Conservation (phyloP, 2,113 vertebrate species). For the Microtus ochrogaster region DNA sequence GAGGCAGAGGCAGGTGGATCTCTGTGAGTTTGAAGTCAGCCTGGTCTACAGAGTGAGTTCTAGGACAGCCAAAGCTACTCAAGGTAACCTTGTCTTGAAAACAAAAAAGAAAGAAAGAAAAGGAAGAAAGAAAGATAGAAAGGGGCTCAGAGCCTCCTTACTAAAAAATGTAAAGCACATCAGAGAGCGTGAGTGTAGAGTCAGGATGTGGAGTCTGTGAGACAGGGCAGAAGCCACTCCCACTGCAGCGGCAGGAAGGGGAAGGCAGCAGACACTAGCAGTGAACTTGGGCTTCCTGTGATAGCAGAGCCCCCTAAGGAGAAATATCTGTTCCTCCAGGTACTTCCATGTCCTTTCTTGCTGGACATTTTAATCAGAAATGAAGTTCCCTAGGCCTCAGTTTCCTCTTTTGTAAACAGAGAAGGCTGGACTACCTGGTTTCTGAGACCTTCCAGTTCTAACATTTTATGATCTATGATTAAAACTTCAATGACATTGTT, state of each 20-base stretch:
- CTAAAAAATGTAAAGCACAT: neutral
- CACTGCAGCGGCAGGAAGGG: no score
- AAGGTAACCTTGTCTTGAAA: neutral
- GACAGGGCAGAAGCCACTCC: neutral
- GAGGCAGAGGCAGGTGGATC: no score
- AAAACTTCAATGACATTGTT: conserved; percentile 72
- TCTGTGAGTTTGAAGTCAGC: no score
- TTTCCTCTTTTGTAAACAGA: conserved; percentile 25
- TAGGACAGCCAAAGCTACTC: no score
- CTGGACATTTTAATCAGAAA: neutral
- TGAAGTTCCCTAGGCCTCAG: neutral
- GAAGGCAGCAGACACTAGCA: no score
- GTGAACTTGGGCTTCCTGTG: neutral
- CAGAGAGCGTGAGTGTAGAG: neutral
- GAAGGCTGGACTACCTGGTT: conserved; percentile 30
- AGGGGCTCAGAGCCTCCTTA: neutral
- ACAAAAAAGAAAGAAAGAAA: no score
- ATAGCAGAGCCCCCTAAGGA: neutral
- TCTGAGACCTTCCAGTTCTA: conserved; percentile 41
- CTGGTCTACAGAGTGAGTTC: no score
- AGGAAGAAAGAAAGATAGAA: neutral
- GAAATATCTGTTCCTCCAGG: neutral
- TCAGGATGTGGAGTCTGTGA: neutral
- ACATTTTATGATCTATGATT: conserved; percentile 71
- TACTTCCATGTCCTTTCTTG: neutral